Evolutionary conservation across 2,113 vertebrate genomes (phyloP).

Genomic region (Eleginops maclovinus): DNA sequence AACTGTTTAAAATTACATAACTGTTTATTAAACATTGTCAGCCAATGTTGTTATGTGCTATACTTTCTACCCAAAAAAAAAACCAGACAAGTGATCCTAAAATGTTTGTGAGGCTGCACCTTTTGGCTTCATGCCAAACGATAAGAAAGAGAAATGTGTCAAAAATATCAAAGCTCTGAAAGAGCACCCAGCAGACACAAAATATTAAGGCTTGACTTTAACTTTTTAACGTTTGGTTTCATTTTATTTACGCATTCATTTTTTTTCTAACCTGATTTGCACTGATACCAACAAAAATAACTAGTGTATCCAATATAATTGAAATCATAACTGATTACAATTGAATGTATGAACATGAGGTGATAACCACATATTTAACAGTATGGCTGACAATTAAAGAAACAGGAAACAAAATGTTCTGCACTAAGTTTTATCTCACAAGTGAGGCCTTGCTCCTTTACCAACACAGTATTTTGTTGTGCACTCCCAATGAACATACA

Average conservation of each 20-base stretch:
- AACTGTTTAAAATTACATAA: too few relatives aligned
- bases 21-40: background rate
- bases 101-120: background rate
- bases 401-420: background rate
- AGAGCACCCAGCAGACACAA: background rate
- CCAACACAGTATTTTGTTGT: background rate
- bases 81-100: background rate
- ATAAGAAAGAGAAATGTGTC: background rate
- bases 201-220: background rate
- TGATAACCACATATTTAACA: background rate
- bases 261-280: background rate
- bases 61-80: slow-evolving; percentile 1
- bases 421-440: background rate
- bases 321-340: background rate
- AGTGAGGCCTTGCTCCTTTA: background rate
- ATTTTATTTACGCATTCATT: background rate
- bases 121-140: slow-evolving; percentile 7
- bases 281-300: background rate
- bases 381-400: background rate
- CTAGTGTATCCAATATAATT: background rate
- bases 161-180: background rate
- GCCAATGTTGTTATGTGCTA: background rate
- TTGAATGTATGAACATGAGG: rapidly evolving
- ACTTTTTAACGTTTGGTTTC: background rate
- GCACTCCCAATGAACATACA: background rate